Conservation (phyloP, 2,113 vertebrate genomes). For the Raja brachyura region DNA sequence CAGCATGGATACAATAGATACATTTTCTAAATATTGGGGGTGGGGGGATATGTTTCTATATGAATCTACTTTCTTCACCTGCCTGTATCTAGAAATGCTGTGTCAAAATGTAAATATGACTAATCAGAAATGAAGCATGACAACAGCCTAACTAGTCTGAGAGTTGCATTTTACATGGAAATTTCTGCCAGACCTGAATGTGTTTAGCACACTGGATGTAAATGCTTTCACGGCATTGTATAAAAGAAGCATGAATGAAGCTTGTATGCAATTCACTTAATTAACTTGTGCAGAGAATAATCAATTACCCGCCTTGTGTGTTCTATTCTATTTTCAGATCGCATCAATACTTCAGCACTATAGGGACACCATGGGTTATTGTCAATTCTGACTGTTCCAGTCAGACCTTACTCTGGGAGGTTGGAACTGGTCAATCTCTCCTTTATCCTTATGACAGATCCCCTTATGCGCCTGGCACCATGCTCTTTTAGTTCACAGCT, state of each 20-base stretch:
- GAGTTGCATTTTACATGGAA: neutral
- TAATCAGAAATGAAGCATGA: conserved; percentile 39
- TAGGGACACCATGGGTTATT: conserved; percentile 37
- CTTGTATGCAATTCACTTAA: conserved; percentile 41
- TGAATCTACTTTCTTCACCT: conserved; percentile 52
- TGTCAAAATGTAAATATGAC: conserved; percentile 43
- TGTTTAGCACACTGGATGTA: neutral
- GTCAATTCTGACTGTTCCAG: neutral
- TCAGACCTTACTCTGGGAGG: too few relatives aligned
- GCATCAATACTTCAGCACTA: conserved; percentile 43
- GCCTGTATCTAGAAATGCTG: conserved; percentile 48
- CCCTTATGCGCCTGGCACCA: neutral
- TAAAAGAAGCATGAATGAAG: conserved; percentile 43
- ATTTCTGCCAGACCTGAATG: conserved; percentile 20
- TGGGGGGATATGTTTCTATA: conserved; percentile 49
- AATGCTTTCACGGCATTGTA: neutral
- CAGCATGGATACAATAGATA: conserved; percentile 52
- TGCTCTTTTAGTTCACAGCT: neutral
- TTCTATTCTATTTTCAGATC: conserved; percentile 44
- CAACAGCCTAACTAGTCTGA: neutral
- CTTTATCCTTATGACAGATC: neutral
- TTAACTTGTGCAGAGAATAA: conserved; percentile 46
- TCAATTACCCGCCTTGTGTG: conserved; percentile 43
- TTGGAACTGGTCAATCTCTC: conserved; percentile 15
- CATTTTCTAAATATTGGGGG: conserved; percentile 61